These are phyloP conservation scores for Portunus trituberculatus DNA, from an alignment of 1,140 invertebrate species.

Conservation along the genomic window DNA sequence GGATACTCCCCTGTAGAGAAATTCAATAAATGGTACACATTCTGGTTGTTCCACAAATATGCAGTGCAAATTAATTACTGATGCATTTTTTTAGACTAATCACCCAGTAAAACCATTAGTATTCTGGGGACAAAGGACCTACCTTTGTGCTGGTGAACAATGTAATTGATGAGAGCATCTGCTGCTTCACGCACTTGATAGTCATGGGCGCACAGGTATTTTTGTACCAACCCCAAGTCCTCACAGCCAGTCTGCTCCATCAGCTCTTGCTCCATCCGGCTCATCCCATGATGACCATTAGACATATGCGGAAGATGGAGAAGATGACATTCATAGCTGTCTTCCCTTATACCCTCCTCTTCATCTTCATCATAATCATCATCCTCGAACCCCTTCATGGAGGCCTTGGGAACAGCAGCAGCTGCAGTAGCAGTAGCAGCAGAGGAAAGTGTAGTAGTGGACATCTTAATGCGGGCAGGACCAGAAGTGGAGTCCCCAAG, in stretches of 20 bases:
- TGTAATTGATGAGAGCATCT: conserved; percentile 57
- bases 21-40: neutral
- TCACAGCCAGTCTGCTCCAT: conserved; percentile 70
- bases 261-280: conserved; percentile 49
- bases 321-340: neutral
- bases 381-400: neutral
- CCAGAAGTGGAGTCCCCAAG: conserved; percentile 80
- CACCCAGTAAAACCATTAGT: no score
- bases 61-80: no score
- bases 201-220: conserved; percentile 66
- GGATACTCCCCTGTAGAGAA: conserved; percentile 57
- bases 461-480: conserved; percentile 80
- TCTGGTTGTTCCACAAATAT: no score
- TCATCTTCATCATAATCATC: neutral
- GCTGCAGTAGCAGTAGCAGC: neutral
- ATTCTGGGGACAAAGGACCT: neutral
- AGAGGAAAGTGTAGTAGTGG: neutral
- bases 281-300: neutral
- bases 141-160: conserved; percentile 63
- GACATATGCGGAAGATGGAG: neutral
- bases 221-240: conserved; percentile 57
- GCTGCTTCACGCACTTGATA: conserved; percentile 71
- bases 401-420: neutral
- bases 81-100: no score
- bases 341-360: neutral